Evolutionary conservation across 2,888 invertebrate species (phyloP).

Genomic region (Ceraclea dissimilis): DNA sequence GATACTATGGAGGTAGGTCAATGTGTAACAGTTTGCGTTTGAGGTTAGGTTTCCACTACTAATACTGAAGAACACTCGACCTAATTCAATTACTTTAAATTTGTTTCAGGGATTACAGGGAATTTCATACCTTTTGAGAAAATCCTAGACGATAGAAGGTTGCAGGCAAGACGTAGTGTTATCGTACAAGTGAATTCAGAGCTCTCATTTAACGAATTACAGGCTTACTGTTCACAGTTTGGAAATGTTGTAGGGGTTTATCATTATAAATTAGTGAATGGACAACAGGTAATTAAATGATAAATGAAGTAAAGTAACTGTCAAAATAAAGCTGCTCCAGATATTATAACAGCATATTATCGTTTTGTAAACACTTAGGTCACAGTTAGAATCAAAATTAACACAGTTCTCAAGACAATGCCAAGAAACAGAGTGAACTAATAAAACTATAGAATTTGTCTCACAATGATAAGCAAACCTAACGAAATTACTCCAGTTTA

Average conservation of each 20-base stretch:
- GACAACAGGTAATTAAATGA: conserved; percentile 41
- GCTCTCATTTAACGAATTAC: conserved; percentile 58
- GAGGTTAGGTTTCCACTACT: background rate
- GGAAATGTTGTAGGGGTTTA: conserved; percentile 57
- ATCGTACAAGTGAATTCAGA: conserved; percentile 70
- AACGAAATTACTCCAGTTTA: no score
- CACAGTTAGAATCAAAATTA: no score
- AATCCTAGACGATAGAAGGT: conserved; percentile 49
- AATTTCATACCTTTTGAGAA: conserved; percentile 45
- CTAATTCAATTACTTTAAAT: background rate
- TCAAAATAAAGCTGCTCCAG: background rate
- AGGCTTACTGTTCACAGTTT: conserved; percentile 60
- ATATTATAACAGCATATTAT: no score
- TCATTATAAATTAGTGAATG: conserved; percentile 49
- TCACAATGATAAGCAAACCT: no score
- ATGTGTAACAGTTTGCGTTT: background rate
- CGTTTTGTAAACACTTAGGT: no score
- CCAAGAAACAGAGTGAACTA: no score
- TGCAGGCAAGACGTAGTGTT: conserved; percentile 61
- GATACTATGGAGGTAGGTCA: background rate
- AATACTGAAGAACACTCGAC: background rate
- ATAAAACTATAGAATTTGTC: no score
- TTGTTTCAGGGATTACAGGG: conserved; percentile 5
- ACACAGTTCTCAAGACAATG: no score
- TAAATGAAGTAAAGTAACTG: no score